Evolutionary conservation across 2,113 vertebrate genomes (phyloP).

Genomic region (Ploceus nigricollis): DNA sequence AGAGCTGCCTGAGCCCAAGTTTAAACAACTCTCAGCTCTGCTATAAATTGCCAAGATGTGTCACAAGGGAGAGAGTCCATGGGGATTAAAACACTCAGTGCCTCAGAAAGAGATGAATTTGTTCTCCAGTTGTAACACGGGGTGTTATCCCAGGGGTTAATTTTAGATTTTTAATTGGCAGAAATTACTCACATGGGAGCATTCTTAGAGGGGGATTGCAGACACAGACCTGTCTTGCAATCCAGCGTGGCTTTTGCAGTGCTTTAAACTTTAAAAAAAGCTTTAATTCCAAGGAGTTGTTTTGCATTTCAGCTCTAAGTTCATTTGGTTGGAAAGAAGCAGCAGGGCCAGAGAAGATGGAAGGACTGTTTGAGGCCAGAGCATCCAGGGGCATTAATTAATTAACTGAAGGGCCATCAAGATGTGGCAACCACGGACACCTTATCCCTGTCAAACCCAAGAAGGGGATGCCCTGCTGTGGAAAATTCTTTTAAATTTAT

Average conservation of each 20-base stretch:
- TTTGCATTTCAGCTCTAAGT: not conserved
- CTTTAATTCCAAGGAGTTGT: not conserved
- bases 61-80: not conserved
- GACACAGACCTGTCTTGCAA: not conserved
- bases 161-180: not conserved
- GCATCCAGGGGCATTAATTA: rapidly evolving
- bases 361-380: not conserved
- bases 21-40: not conserved
- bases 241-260: not conserved
- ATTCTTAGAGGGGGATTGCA: rapidly evolving
- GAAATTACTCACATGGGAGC: not conserved
- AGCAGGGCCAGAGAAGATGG: not conserved
- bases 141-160: not conserved
- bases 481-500: not conserved
- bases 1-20: not conserved
- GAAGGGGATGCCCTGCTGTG: not conserved
- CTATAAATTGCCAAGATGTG: not conserved
- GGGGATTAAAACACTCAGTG: not conserved
- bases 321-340: not conserved
- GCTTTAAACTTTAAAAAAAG: not conserved
- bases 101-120: not conserved
- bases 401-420: not conserved
- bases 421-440: not conserved
- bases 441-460: not conserved
- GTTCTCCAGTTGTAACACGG: not conserved